Evolutionary conservation across 2,113 vertebrate species (phyloP).

Genomic region (Sapayoa aenigma): DNA sequence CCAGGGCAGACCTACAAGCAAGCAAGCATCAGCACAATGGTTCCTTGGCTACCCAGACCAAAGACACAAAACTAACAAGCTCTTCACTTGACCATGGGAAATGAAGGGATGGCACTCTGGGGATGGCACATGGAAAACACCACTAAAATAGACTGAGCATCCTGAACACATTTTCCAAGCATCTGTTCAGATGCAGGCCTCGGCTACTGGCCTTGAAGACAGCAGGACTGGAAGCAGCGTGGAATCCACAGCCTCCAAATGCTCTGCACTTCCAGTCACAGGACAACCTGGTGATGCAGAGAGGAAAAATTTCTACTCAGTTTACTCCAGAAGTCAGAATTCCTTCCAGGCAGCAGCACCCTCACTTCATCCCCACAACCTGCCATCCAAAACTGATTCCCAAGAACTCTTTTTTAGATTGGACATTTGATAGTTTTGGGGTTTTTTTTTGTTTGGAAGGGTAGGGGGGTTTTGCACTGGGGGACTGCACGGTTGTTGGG

Average conservation of each 20-base stretch:
- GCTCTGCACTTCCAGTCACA: neutral
- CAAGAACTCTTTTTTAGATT: neutral
- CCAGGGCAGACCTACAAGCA: neutral
- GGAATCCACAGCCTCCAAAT: neutral
- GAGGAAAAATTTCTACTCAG: neutral
- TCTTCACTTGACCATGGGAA: neutral
- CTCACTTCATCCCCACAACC: neutral
- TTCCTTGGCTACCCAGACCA: neutral
- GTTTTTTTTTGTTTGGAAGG: neutral
- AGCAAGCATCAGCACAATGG: neutral
- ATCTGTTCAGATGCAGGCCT: neutral
- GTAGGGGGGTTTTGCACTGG: neutral
- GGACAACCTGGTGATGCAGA: neutral
- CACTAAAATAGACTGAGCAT: neutral
- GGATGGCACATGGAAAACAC: neutral
- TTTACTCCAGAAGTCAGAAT: neutral
- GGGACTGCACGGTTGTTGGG: neutral
- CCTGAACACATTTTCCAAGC: neutral
- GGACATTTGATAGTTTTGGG: neutral
- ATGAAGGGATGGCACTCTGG: neutral
- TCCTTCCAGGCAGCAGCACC: neutral
- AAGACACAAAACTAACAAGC: neutral
- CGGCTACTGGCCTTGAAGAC: neutral
- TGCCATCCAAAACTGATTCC: neutral
- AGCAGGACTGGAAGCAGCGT: neutral